A percentile compares a stretch with the other conserved stretches of the same genome.
Evolutionary conservation across 2,113 vertebrate species (phyloP).

Genomic region (Laterallus jamaicensis): DNA sequence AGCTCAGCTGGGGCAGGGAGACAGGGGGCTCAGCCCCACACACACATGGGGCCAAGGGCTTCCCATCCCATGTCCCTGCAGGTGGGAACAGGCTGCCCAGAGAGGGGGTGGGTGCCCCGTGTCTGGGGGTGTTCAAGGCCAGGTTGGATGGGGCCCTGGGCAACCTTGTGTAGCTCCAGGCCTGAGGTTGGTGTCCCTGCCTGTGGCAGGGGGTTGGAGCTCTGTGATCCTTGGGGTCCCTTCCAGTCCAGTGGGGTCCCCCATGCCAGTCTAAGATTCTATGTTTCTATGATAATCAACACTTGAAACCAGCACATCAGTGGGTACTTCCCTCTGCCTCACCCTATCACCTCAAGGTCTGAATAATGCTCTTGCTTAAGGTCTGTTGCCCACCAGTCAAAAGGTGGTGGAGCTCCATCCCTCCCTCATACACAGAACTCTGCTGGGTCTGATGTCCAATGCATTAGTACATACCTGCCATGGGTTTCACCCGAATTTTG

Average conservation of each 20-base stretch:
- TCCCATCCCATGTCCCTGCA: not conserved
- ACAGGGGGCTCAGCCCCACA: not conserved
- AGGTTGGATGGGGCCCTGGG: no score
- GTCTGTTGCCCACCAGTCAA: not conserved
- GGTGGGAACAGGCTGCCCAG: no score
- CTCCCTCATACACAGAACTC: accelerated
- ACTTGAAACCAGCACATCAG: not conserved
- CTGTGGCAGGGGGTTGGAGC: no score
- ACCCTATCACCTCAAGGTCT: not conserved
- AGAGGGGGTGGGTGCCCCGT: no score
- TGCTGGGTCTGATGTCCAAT: accelerated
- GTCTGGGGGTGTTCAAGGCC: no score
- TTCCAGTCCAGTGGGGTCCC: no score
- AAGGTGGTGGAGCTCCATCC: not conserved
- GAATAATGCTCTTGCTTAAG: not conserved
- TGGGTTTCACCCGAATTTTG: constrained; percentile 88
- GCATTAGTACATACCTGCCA: constrained; percentile 80
- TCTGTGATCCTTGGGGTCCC: no score
- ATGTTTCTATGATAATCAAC: no score
- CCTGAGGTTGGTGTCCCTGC: no score
- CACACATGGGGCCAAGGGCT: accelerated
- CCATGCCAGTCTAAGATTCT: no score
- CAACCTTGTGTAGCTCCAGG: no score
- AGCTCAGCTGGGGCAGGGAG: accelerated
- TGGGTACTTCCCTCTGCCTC: not conserved